Evolutionary conservation across 2,113 vertebrate genomes (phyloP).

Genomic region (Xiphophorus maculatus): DNA sequence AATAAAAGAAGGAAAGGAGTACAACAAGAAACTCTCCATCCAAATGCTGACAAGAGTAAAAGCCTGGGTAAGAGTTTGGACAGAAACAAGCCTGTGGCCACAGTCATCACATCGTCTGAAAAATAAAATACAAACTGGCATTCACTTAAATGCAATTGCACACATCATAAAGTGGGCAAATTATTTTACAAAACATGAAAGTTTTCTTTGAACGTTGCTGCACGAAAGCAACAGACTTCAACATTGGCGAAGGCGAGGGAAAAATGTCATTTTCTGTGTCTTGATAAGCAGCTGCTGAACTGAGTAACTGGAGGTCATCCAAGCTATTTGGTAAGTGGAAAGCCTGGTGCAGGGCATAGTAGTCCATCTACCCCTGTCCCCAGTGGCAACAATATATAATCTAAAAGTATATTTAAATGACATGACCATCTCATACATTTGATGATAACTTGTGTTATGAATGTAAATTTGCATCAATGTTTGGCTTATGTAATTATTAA

Average conservation of each 20-base stretch:
- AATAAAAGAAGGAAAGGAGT: slow-evolving; percentile 3
- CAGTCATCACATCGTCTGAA: slow-evolving; percentile 54
- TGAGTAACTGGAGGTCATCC: slow-evolving; percentile 50
- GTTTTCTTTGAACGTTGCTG: slow-evolving; percentile 34
- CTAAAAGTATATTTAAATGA: slow-evolving; percentile 13
- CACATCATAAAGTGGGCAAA: slow-evolving; percentile 52
- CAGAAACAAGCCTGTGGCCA: slow-evolving; percentile 61
- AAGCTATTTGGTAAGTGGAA: slow-evolving; percentile 30
- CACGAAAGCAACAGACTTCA: background rate
- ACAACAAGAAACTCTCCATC: slow-evolving; percentile 34
- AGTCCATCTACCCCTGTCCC: slow-evolving; percentile 23
- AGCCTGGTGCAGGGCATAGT: background rate
- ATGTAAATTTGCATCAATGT: too few relatives aligned
- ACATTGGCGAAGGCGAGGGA: background rate
- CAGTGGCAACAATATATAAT: background rate
- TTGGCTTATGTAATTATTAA: too few relatives aligned
- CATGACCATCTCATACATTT: slow-evolving; percentile 5
- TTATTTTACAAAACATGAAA: slow-evolving; percentile 35
- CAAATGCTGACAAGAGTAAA: slow-evolving; percentile 39
- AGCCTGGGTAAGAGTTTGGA: slow-evolving; percentile 40
- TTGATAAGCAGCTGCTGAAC: slow-evolving; percentile 32
- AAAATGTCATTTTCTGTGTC: slow-evolving; percentile 30
- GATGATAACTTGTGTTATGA: background rate
- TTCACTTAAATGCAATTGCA: slow-evolving; percentile 73
- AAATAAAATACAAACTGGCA: slow-evolving; percentile 65